Conservation (phyloP, 2,113 vertebrate species). For the Motacilla alba region DNA sequence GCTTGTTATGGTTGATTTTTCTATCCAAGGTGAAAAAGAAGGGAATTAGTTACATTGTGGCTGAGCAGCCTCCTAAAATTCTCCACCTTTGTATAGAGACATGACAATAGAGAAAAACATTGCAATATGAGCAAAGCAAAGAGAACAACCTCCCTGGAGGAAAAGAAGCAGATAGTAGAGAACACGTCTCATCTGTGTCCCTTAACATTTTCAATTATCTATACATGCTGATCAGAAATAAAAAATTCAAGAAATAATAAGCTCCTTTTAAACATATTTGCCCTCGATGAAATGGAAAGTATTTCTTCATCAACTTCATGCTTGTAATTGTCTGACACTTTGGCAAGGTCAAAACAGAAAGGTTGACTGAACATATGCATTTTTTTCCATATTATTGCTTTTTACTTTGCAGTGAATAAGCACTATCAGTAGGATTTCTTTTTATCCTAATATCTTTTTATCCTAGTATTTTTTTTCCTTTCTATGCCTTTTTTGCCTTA, state of each 20-base stretch:
- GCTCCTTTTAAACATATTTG: neutral
- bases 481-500: neutral
- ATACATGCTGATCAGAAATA: neutral
- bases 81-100: neutral
- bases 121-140: neutral
- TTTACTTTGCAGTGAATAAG: neutral
- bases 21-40: neutral
- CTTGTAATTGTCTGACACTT: neutral
- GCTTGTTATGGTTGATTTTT: neutral
- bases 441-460: neutral
- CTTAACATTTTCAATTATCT: neutral
- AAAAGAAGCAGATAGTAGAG: neutral
- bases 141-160: neutral
- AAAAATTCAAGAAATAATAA: neutral
- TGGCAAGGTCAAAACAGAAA: neutral
- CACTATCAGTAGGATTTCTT: neutral
- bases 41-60: neutral
- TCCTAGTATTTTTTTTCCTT: neutral
- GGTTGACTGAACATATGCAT: neutral
- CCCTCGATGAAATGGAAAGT: neutral
- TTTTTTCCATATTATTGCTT: neutral
- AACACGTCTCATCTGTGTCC: neutral
- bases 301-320: neutral
- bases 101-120: neutral
- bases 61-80: neutral